phyloP scores from a whole-genome alignment of 2,113 vertebrate genomes.

The Oncorhynchus kisutch region DNA sequence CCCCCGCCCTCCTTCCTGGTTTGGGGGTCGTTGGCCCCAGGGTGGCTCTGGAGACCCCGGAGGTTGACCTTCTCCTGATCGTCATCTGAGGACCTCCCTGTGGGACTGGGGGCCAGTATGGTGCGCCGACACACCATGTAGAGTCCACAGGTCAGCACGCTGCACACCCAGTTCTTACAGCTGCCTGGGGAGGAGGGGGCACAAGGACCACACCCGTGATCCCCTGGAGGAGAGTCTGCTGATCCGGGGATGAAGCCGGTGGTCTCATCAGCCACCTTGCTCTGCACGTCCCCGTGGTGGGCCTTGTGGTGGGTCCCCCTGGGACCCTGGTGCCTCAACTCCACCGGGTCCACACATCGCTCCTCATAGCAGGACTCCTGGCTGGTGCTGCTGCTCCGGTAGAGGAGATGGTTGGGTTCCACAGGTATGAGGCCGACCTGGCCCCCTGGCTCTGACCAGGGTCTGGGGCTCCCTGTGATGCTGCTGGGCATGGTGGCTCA shows the following conservation, averaged over 20 bases:
- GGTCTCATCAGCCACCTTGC: conserved; percentile 80
- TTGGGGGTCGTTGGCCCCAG: conserved; percentile 20
- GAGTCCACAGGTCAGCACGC: conserved; percentile 79
- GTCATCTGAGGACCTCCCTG: conserved; percentile 65
- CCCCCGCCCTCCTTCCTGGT: conserved; percentile 34
- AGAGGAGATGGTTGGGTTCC: conserved; percentile 17
- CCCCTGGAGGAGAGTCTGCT: conserved; percentile 56
- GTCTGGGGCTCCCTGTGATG: conserved; percentile 27
- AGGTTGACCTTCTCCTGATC: conserved; percentile 49
- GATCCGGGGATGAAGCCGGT: conserved; percentile 82
- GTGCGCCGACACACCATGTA: conserved; percentile 74
- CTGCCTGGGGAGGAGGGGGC: conserved; percentile 68
- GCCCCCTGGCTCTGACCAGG: conserved; percentile 41
- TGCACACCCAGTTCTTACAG: conserved; percentile 64
- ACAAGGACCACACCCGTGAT: conserved; percentile 71
- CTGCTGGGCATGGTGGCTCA: conserved; percentile 57
- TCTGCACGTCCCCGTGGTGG: conserved; percentile 72
- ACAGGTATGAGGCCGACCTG: conserved; percentile 49
- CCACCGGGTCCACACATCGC: conserved; percentile 69
- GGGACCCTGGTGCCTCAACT: conserved; percentile 16
- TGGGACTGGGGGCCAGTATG: conserved; percentile 37
- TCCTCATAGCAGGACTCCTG: conserved; percentile 67
- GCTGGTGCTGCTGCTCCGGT: conserved; percentile 62
- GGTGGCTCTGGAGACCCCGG: conserved; percentile 48
- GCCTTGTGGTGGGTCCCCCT: conserved; percentile 62